These are phyloP conservation scores for Microctonus brassicae DNA, from an alignment of 2,888 invertebrate genomes.

Conservation along the genomic window DNA sequence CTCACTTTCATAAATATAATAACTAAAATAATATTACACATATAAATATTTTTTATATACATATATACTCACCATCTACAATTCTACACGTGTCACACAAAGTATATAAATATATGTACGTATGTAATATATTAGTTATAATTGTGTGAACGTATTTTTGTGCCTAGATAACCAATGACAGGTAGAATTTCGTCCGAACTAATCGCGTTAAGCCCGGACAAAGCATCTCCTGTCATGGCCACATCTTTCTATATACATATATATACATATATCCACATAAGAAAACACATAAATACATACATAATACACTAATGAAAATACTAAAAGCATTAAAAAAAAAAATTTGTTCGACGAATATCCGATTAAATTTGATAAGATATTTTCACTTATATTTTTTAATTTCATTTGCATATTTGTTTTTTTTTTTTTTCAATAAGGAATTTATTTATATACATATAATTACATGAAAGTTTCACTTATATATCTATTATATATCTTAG, in stretches of 20 bases:
- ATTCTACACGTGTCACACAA: too few species aligned
- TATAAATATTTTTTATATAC: too few species aligned
- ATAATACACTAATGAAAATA: neutral
- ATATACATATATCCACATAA: neutral
- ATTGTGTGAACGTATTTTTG: neutral
- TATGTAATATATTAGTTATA: too few species aligned
- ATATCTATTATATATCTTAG: neutral
- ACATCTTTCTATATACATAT: neutral
- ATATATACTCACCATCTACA: too few species aligned
- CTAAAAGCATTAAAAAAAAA: neutral
- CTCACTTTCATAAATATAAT: too few species aligned
- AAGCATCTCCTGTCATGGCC: conserved; percentile 23
- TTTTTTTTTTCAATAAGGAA: too few species aligned
- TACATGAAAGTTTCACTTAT: too few species aligned
- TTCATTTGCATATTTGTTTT: neutral
- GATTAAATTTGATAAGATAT: neutral
- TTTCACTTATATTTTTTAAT: neutral
- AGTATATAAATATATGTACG: neutral
- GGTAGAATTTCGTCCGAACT: conserved; percentile 30
- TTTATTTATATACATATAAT: too few species aligned
- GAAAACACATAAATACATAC: neutral
- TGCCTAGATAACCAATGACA: neutral
- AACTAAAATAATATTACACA: too few species aligned
- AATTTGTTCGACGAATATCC: neutral
- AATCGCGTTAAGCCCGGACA: conserved; percentile 29